A percentile compares a stretch with the other conserved stretches of the same genome.
Conservation (phyloP, 2,888 invertebrate species). For the Trachelus iudaicus region DNA sequence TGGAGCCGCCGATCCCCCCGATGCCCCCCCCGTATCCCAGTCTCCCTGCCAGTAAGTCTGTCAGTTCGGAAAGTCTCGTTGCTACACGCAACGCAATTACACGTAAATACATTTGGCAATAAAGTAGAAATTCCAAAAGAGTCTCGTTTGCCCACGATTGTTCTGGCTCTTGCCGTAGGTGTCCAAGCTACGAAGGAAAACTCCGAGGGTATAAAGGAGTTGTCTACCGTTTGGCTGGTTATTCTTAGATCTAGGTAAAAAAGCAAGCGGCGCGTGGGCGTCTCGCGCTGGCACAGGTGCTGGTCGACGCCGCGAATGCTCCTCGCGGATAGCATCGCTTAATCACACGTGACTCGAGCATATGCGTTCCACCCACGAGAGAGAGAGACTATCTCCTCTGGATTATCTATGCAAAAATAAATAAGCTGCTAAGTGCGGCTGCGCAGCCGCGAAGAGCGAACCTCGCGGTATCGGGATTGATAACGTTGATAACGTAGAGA, state of each 20-base stretch:
- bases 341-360: conserved; percentile 60
- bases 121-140: not conserved
- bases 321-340: conserved; percentile 59
- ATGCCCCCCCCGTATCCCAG: not conserved
- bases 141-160: not conserved
- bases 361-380: conserved; percentile 54
- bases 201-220: not conserved
- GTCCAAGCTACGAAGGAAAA: not conserved
- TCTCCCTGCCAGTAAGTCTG: not conserved
- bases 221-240: not conserved
- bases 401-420: conserved; percentile 63
- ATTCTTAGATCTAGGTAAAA: conserved; percentile 6
- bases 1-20: conserved; percentile 42
- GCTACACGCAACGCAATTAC: conserved; percentile 48
- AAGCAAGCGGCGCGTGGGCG: conserved; percentile 44
- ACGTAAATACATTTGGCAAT: conserved; percentile 11
- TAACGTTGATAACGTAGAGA: not conserved
- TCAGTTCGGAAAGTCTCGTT: not conserved
- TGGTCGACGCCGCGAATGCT: not conserved
- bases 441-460: not conserved
- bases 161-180: not conserved
- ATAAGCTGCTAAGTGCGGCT: conserved; percentile 47
- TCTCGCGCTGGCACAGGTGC: conserved; percentile 30
- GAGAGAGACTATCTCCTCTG: conserved; percentile 18
- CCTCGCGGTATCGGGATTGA: not conserved